A percentile compares a stretch with the other conserved stretches of the same genome.
Evolutionary conservation across 2,113 vertebrate genomes (phyloP).

Genomic region (Rhinolophus ferrumequinum): DNA sequence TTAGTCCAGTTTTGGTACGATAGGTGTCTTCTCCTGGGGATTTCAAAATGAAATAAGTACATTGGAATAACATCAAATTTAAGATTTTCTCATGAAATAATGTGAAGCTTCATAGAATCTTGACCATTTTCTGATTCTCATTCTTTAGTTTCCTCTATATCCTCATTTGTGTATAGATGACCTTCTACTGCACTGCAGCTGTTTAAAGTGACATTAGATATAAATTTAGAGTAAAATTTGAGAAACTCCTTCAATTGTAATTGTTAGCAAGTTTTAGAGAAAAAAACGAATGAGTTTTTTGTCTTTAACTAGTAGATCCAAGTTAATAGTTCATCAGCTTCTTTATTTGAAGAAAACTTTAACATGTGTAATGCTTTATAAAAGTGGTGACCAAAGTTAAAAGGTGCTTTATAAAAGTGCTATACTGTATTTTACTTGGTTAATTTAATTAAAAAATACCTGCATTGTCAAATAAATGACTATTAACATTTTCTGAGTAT

Average conservation of each 20-base stretch:
- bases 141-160: neutral
- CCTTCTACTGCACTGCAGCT: neutral
- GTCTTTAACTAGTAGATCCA: neutral
- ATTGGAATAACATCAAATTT: neutral
- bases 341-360: slow-evolving; percentile 13
- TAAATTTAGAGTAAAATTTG: neutral
- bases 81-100: slow-evolving; percentile 1
- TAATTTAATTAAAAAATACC: slow-evolving; percentile 35
- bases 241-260: slow-evolving; percentile 30
- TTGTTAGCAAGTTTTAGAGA: neutral
- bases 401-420: neutral
- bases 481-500: neutral
- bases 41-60: neutral
- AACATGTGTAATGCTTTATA: neutral
- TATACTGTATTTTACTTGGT: neutral
- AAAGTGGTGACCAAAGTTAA: neutral
- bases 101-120: neutral
- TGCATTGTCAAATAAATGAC: slow-evolving; percentile 18
- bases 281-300: neutral
- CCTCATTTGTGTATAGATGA: neutral
- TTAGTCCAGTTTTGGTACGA: neutral
- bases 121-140: neutral
- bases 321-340: neutral
- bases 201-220: neutral
- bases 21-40: neutral